A percentile compares a stretch with the other conserved stretches of the same genome.
Evolutionary conservation across 1,140 invertebrate genomes (phyloP).

Genomic region (Elysia chlorotica): DNA sequence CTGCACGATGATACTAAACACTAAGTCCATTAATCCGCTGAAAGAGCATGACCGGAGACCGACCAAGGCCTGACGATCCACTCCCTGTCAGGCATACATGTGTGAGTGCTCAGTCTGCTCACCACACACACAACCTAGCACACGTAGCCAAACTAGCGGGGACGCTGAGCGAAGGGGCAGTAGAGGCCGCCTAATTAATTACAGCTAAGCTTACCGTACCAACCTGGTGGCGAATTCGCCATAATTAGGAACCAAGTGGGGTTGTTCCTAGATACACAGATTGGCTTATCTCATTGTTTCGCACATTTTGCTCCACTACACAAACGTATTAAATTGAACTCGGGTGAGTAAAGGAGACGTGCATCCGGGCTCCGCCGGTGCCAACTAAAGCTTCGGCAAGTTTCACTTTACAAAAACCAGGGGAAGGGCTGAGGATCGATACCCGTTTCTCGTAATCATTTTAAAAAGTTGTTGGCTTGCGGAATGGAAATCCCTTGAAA

Average conservation of each 20-base stretch:
- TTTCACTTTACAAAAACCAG: constrained; percentile 12
- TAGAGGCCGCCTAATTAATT: no score
- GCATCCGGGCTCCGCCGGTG: constrained; percentile 35
- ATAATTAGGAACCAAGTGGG: constrained; percentile 21
- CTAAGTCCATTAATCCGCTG: no score
- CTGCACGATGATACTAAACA: no score
- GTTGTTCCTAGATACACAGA: constrained; percentile 19
- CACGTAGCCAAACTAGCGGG: neutral
- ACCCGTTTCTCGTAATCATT: neutral
- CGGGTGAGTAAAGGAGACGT: no score
- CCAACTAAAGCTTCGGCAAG: constrained; percentile 14
- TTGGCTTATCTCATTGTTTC: constrained; percentile 35
- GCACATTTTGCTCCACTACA: no score
- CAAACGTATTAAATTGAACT: no score
- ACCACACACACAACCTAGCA: neutral
- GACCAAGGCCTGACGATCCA: no score
- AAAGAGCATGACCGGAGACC: no score
- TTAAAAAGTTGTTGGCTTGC: no score
- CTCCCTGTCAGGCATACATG: constrained; percentile 4
- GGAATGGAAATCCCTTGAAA: no score
- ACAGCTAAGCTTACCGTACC: neutral
- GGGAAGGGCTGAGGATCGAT: constrained; percentile 2
- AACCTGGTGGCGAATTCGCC: constrained; percentile 24
- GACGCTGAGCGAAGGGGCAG: no score
- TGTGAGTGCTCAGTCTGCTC: constrained; percentile 7